phyloP scores from a whole-genome alignment of 2,888 invertebrate species.

The Rotaria magnacalcarata region DNA sequence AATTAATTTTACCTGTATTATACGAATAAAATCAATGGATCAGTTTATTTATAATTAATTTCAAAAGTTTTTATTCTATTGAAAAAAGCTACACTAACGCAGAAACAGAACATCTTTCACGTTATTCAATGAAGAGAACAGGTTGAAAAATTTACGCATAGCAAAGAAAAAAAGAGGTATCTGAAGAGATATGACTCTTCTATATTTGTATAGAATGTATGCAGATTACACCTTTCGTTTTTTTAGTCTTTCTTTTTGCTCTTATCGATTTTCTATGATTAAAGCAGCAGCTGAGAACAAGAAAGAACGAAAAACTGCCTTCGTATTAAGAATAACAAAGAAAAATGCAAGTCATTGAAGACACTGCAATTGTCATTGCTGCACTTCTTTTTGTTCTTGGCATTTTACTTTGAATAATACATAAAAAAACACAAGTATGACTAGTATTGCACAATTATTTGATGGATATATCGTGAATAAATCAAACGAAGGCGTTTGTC shows the following conservation, averaged over 20 bases:
- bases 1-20: no score
- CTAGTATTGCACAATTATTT: constrained; percentile 11
- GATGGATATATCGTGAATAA: not conserved
- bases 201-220: not conserved
- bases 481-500: not conserved
- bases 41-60: no score
- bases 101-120: not conserved
- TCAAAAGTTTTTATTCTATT: no score
- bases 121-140: not conserved
- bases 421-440: not conserved
- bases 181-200: not conserved
- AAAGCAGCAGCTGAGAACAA: not conserved
- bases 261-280: not conserved
- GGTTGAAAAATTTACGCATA: not conserved
- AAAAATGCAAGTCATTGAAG: constrained; percentile 12
- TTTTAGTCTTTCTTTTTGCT: not conserved
- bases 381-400: not conserved
- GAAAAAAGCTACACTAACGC: no score
- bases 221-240: not conserved
- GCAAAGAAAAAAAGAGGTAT: not conserved
- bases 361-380: not conserved
- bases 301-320: not conserved
- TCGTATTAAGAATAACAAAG: not conserved
- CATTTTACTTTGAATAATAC: not conserved
- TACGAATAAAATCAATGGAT: no score